Evolutionary conservation across 2,797 vertebrate genomes (phyloP), one percentile per base, ranked within the genome.

Genomic region (Enteromius trimaculatus): DNA sequence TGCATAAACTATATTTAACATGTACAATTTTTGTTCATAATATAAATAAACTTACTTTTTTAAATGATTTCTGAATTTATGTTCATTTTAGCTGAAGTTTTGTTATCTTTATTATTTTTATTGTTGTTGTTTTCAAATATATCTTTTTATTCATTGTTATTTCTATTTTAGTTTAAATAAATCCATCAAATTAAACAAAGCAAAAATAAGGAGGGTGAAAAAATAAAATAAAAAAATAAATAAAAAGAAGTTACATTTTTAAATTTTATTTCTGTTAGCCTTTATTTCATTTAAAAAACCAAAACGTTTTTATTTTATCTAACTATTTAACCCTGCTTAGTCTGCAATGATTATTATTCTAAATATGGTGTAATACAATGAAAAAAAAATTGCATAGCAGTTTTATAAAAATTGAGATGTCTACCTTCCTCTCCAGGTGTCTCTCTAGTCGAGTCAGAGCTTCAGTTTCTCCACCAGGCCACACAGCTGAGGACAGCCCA

Each of bases 391-490:
- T 39, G 19, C 21, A 64, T 44, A 17, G 13, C 13, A 17, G 37
- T 39, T 47, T 47, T 47, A 4, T 26, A 7, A 47, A 23, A 65
- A 0, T 51, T 16, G 0, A 9, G 2, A 75, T 21, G 29, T 47
- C 88, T 87, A 98, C 97, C 95, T 98, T 99, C 89, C 97, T 95
- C 91, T 99, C 97, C 86, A 99, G 93, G 85, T 99, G 97, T 44
- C 97, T 96, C 92, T 98, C 97, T 77, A 99, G 68, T 85, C 97
- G 95, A 68, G 96, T 96, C 53, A 98, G 96, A 65, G 96, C 97
- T 92, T 99, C 97, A 0, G 96, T 97, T 92, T 99, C 97, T 90
- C 98, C 97, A 17, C 97, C 97, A 7, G 97, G 97, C 97, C 98
- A 98, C 0, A 97, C 96, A 17, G 97, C 96, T 84, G 96, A 96